Percentiles rank a stretch among this genome's conserved stretches.
These are phyloP conservation scores for Drosophila kambysellisi DNA, from an alignment of 2,888 invertebrate species.

Conservation along the genomic window DNA sequence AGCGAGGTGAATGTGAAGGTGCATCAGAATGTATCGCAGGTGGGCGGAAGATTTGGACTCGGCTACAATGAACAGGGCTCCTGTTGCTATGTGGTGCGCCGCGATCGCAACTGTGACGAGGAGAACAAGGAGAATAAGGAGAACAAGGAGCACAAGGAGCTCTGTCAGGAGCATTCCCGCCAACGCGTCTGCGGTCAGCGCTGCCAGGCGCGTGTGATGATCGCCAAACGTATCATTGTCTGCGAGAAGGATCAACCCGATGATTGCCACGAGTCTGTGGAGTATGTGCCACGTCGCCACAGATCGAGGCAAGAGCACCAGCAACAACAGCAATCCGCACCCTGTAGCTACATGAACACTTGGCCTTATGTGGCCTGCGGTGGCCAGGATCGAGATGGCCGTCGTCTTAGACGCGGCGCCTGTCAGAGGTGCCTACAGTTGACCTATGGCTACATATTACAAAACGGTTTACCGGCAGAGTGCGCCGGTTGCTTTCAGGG, in stretches of 20 bases:
- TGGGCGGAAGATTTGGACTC: constrained; percentile 83
- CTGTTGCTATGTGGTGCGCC: constrained; percentile 80
- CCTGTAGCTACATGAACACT: constrained; percentile 42
- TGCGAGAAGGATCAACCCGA: constrained; percentile 59
- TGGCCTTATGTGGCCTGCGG: constrained; percentile 72
- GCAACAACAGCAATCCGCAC: constrained; percentile 4
- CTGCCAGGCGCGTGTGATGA: constrained; percentile 80
- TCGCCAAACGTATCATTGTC: constrained; percentile 65
- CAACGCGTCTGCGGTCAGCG: constrained; percentile 80
- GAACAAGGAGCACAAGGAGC: constrained; percentile 13
- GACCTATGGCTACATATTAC: constrained; percentile 61
- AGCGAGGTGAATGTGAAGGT: constrained; percentile 80
- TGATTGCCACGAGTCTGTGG: constrained; percentile 66
- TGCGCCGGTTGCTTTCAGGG: constrained; percentile 58
- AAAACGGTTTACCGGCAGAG: constrained; percentile 59
- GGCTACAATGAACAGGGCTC: constrained; percentile 81
- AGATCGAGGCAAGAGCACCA: constrained; percentile 4
- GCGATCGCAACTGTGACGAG: constrained; percentile 64
- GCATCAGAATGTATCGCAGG: constrained; percentile 77
- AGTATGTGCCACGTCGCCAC: constrained; percentile 67
- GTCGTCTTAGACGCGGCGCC: constrained; percentile 19
- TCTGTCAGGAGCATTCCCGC: constrained; percentile 70
- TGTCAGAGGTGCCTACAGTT: constrained; percentile 64
- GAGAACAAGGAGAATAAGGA: not conserved
- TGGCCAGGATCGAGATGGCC: not conserved